Evolutionary conservation across 2,888 invertebrate species (phyloP), one percentile per base, ranked within the genome.

Genomic region (Machimus rusticus): DNA sequence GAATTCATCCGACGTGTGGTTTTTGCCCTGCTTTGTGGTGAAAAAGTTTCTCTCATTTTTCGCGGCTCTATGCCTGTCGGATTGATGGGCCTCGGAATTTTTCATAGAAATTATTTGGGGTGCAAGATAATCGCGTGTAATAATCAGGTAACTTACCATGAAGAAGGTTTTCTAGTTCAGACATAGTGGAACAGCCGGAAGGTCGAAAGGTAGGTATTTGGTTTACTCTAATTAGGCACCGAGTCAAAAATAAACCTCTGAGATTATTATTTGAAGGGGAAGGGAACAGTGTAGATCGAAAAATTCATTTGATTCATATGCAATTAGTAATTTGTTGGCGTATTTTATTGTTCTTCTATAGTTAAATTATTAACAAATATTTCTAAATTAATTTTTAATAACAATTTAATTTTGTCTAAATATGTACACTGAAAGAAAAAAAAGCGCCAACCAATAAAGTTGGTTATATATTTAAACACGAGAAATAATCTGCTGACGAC

Each of bases 161-260:
- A 66, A 28, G 28, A 66, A 66, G 66, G 66, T 66, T 66, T 57
- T 28, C 12, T 66, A 66, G 66, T 28, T 23, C 66, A 66, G 23
- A 66, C 9, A 28, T 28, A 66, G 66, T 66, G 28, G 12, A 28
- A 66, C 66, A 66, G 66, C 23, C 66, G 66, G 28, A 79, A 79
- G 79, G 79, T 79, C 46, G 79, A 79, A 79, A 66, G 79, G 55
- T 79, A 66, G 79, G 55, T 79, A 79, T 79, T 79, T 51, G 51
- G 31, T 79, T 79, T 55, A 51, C 31, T 79, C 31, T 79, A 79
- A 79, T 79, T 79, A 51, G 31, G 39, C 37, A 23, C 5, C 9
- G 31, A 9, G 28, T 31, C 34, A 79, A 51, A 79, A 55, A 79
- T 79, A 79, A 3, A 77, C 34, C 8, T 23, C 12, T 16, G 0